Percentiles rank a stretch among this genome's conserved stretches.
These are phyloP conservation scores for Chromis chromis DNA, from an alignment of 2,797 vertebrate species.

Conservation along the genomic window DNA sequence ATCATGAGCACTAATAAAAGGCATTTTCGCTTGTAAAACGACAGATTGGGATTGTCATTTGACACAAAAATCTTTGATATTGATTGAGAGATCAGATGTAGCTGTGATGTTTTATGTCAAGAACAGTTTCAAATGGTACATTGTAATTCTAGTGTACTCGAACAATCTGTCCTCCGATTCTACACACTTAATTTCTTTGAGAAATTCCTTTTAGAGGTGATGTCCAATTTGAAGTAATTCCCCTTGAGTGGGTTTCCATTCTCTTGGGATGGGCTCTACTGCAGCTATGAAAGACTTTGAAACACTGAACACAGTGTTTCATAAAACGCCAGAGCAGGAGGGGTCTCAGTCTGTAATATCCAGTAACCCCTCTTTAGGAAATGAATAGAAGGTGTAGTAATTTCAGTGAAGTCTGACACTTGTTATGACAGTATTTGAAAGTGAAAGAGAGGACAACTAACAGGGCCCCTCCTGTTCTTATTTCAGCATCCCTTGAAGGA, in stretches of 20 bases:
- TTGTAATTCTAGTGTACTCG: conserved; percentile 2
- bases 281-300: conserved; percentile 30
- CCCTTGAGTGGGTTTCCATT: conserved; percentile 73
- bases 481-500: background rate
- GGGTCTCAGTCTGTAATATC: conserved; percentile 14
- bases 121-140: conserved; percentile 32
- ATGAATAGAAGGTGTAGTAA: background rate
- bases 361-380: conserved; percentile 8
- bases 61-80: conserved; percentile 42
- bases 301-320: conserved; percentile 13
- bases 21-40: conserved; percentile 28
- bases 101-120: conserved; percentile 34
- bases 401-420: conserved; percentile 21
- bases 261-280: conserved; percentile 53
- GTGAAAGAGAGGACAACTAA: conserved; percentile 26
- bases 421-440: conserved; percentile 32
- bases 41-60: conserved; percentile 48
- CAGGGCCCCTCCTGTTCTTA: conserved; percentile 6
- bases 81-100: conserved; percentile 56
- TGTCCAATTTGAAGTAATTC: conserved; percentile 80
- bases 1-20: conserved; percentile 42
- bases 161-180: conserved; percentile 23
- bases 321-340: conserved; percentile 7
- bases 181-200: conserved; percentile 55
- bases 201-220: conserved; percentile 56